Percentiles rank a stretch among this genome's conserved stretches.
phyloP scores from a whole-genome alignment of 1,140 invertebrate genomes.

The Stratiolaelaps scimitus region DNA sequence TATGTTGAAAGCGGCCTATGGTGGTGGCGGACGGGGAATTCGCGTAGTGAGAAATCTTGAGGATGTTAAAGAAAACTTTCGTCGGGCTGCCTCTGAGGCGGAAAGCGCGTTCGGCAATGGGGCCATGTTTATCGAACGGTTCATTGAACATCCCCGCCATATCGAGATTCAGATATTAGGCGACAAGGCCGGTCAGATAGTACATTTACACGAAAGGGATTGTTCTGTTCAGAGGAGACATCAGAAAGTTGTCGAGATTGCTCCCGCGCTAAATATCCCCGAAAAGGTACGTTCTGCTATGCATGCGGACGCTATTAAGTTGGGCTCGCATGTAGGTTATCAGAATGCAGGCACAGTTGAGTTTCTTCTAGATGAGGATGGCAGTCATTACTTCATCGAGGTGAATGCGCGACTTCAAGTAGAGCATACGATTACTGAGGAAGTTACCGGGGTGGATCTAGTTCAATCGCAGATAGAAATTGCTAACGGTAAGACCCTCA shows the following conservation, averaged over 20 bases:
- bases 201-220: slow-evolving; percentile 46
- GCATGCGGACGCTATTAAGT: slow-evolving; percentile 41
- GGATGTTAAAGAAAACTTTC: slow-evolving; percentile 31
- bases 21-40: slow-evolving; percentile 38
- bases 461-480: slow-evolving; percentile 34
- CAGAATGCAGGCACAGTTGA: slow-evolving; percentile 39
- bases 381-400: slow-evolving; percentile 34
- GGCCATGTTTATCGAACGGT: slow-evolving; percentile 36
- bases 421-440: slow-evolving; percentile 36
- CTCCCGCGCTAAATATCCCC: slow-evolving; percentile 42
- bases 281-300: slow-evolving; percentile 40
- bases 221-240: slow-evolving; percentile 46
- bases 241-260: slow-evolving; percentile 47
- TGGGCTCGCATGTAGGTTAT: slow-evolving; percentile 42
- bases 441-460: slow-evolving; percentile 36
- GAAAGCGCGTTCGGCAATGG: slow-evolving; percentile 35
- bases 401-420: slow-evolving; percentile 37
- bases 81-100: slow-evolving; percentile 34
- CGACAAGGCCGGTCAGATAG: slow-evolving; percentile 44
- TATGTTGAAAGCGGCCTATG: slow-evolving; percentile 37
- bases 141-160: slow-evolving; percentile 36
- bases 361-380: slow-evolving; percentile 37
- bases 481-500: slow-evolving; percentile 32
- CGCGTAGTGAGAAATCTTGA: slow-evolving; percentile 30
- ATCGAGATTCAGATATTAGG: slow-evolving; percentile 40